Evolutionary conservation across 2,888 invertebrate species (phyloP).

Genomic region (Agonopterix subpropinquella): DNA sequence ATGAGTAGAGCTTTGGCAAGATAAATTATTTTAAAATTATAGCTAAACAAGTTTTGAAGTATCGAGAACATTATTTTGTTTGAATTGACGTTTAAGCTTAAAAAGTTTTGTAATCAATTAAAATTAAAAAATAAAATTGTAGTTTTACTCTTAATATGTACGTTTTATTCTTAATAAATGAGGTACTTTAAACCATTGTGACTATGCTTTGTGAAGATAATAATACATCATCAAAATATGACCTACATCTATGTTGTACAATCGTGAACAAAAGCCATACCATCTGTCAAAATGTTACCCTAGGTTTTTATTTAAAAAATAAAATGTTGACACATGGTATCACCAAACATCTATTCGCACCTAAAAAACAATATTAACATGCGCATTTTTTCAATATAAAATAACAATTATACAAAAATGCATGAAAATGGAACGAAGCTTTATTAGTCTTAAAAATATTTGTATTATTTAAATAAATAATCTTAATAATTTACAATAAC

Average conservation of each 20-base stretch:
- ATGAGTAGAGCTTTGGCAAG: slow-evolving; percentile 63
- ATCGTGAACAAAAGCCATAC: slow-evolving; percentile 24
- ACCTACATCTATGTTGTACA: slow-evolving; percentile 26
- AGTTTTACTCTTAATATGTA: not conserved
- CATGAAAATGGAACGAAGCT: slow-evolving; percentile 67
- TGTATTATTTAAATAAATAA: slow-evolving; percentile 53
- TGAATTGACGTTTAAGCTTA: slow-evolving; percentile 16
- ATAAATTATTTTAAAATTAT: slow-evolving; percentile 20
- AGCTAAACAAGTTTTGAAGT: not conserved
- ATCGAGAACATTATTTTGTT: not conserved
- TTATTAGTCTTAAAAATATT: slow-evolving; percentile 35
- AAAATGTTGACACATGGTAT: slow-evolving; percentile 17
- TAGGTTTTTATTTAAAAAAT: slow-evolving; percentile 4
- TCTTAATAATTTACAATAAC: slow-evolving; percentile 56
- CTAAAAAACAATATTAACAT: slow-evolving; percentile 57
- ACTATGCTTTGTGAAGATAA: slow-evolving; percentile 42
- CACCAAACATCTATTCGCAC: slow-evolving; percentile 14
- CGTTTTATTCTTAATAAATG: slow-evolving; percentile 46
- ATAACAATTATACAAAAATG: slow-evolving; percentile 71
- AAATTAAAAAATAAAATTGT: slow-evolving; percentile 1
- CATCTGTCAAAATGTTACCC: slow-evolving; percentile 21
- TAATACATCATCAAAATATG: slow-evolving; percentile 11
- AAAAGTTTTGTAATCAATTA: not conserved
- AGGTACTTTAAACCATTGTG: slow-evolving; percentile 72
- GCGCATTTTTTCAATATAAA: slow-evolving; percentile 56